Base-by-base conservation (phyloP, 2,113 vertebrate species). In the Gobio gobio region DNA sequence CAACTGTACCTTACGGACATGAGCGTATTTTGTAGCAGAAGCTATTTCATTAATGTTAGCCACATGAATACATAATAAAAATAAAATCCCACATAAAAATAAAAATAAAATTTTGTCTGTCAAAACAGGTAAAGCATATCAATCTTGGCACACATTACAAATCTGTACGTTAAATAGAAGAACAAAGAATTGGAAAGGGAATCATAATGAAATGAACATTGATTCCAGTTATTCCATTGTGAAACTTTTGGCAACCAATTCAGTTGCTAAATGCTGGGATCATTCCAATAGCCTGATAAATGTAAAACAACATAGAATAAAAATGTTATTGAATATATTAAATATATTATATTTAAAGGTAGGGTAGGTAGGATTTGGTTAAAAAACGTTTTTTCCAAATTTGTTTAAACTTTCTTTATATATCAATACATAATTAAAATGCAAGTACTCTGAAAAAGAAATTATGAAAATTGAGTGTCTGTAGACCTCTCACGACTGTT, bases 1-100 rank as follows among this genome's bases (percentile, higher is more conserved):
- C 84, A 86, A 86, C 77, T 89, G 43, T 86, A 81, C 40, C 54
- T 79, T 75, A 75, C 72, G 64, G 74, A 61, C 56, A 14, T 81
- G 10, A 56, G 16, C 12, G 1, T 61, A 14, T 58, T 84, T 72
- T 78, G 36, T 36, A 40, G 56, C 76, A 84, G 43, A 40, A 80
- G 77, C 22, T 9, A 64, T 81, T 78, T 81, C 59, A 51, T 73
- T 83, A 79, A 51, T 88, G 49, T 45, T 36, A 12, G 54, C 82
- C 82, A 87, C 73, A 72, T 64, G 70, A 63, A 24, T 49, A 51
- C 66, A 70, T 24, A 59, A 36, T 36, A 77, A 36, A 77, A 77
- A 54, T 76, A 9, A 29, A 54, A 43, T 76, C 47, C 12, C 77
- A 59, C 14, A 85, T 77, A 36, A 87, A 84, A 66, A 22, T n/a